Percentiles rank a stretch among this genome's conserved stretches.
These are phyloP conservation scores for Rosalia funebris DNA, from an alignment of 2,888 invertebrate genomes.

Conservation along the genomic window DNA sequence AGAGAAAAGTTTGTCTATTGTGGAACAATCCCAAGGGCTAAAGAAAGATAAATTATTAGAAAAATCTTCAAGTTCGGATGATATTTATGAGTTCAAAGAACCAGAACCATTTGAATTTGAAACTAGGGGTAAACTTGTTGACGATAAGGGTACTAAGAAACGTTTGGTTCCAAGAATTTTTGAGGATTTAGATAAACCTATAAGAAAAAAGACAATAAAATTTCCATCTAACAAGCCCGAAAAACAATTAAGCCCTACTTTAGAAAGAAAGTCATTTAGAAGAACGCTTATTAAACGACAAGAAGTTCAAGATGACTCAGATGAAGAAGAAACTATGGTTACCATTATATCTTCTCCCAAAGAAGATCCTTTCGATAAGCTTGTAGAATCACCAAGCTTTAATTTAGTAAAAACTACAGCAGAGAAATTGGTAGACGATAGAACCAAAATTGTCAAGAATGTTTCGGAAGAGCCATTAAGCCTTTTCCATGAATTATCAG, in stretches of 20 bases:
- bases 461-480: conserved; percentile 61
- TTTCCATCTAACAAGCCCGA: conserved; percentile 23
- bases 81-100: conserved; percentile 90
- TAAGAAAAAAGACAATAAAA: conserved; percentile 52
- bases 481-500: conserved; percentile 61
- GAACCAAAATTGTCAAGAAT: conserved; percentile 45
- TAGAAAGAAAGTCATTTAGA: conserved; percentile 31
- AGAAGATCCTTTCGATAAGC: conserved; percentile 66
- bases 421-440: conserved; percentile 34
- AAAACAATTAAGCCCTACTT: conserved; percentile 25
- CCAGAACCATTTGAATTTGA: conserved; percentile 90
- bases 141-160: conserved; percentile 59
- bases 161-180: conserved; percentile 58
- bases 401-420: conserved; percentile 61
- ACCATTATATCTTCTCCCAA: conserved; percentile 37
- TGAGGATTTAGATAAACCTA: conserved; percentile 60
- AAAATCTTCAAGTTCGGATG: conserved; percentile 62
- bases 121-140: conserved; percentile 65
- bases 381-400: conserved; percentile 66
- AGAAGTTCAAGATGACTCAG: conserved; percentile 49
- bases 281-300: conserved; percentile 25
- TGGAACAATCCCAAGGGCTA: conserved; percentile 47
- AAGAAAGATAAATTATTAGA: conserved; percentile 50
- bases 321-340: conserved; percentile 47
- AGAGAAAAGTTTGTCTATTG: conserved; percentile 42